These are phyloP conservation scores for Phaethornis superciliosus DNA, from an alignment of 2,113 vertebrate species.

Conservation along the genomic window DNA sequence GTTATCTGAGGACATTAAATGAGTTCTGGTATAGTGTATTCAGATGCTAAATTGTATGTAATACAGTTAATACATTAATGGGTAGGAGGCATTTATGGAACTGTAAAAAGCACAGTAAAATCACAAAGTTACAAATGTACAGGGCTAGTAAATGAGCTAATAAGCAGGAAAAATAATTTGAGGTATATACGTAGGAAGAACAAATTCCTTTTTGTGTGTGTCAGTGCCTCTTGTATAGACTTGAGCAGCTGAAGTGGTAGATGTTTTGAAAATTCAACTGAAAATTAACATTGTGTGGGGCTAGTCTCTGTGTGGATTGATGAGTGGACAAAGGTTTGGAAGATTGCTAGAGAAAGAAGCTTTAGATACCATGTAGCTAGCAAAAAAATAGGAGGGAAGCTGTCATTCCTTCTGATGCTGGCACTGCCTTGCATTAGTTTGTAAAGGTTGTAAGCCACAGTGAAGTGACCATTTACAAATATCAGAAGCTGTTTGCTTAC, in stretches of 20 bases:
- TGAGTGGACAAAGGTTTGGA: not conserved
- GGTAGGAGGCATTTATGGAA: not conserved
- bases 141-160: not conserved
- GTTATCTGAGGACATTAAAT: not conserved
- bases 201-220: not conserved
- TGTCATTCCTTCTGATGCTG: not conserved
- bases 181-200: accelerated
- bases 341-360: not conserved
- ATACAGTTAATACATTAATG: not conserved
- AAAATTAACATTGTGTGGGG: accelerated
- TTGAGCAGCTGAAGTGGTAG: not conserved
- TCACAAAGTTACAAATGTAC: accelerated
- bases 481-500: not conserved
- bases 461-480: not conserved
- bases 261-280: not conserved
- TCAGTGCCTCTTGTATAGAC: not conserved
- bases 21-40: not conserved
- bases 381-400: not conserved
- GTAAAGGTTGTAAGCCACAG: not conserved
- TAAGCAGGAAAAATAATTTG: accelerated
- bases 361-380: not conserved
- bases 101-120: not conserved
- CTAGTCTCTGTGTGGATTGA: accelerated
- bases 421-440: not conserved
- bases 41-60: not conserved